Base-by-base conservation (phyloP, 1,140 invertebrate genomes). In the Hylyphantes graminicola region DNA sequence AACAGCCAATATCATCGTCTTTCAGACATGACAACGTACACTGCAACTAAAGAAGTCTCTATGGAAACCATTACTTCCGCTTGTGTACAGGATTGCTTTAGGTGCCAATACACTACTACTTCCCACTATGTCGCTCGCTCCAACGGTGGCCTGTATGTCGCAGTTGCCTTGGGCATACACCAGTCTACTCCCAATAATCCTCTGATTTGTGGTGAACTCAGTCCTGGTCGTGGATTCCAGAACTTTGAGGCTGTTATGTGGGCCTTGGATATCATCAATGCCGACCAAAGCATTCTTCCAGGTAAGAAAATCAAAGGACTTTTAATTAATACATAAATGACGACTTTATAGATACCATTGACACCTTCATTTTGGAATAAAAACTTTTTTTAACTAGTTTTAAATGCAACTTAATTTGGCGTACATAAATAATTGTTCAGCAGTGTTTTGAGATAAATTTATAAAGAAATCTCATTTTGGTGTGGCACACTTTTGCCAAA, bases 201-300 rank as follows among this genome's bases (percentile, higher is more conserved):
- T 15, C 85, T 88, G 12, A 83, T 86, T 21, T 89, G 89, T 78
- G 88, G 88, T 12, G 64, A 85, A 11, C 64, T 86, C 7, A 78
- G 86, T 50, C 21, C 78, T 7, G 13, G 68, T n/a, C 48, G 51
- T 57, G 79, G 85, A 2, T 74, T 91, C 87, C 89, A 90, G 76
- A 87, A 89, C 2, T 90, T 91, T 77, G 91, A 92, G 87, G 90
- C 90, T 7, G 88, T 91, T 21, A 86, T 90, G 0, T 91, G 90
- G 90, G 89, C 91, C 6, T 68, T 91, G 53, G 89, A 91, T 79
- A 87, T 89, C 67, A 87, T 91, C n/a, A 91, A 92, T 86, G 73
- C 85, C 3, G 86, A 90, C 63, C 70, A 79, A 12, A 68, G 87
- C 51, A 82, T 89, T 35, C 76, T 89, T 12, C 87, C 87, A 9